Evolutionary conservation across 2,113 vertebrate genomes (phyloP).

Genomic region (Larimichthys polyactis): DNA sequence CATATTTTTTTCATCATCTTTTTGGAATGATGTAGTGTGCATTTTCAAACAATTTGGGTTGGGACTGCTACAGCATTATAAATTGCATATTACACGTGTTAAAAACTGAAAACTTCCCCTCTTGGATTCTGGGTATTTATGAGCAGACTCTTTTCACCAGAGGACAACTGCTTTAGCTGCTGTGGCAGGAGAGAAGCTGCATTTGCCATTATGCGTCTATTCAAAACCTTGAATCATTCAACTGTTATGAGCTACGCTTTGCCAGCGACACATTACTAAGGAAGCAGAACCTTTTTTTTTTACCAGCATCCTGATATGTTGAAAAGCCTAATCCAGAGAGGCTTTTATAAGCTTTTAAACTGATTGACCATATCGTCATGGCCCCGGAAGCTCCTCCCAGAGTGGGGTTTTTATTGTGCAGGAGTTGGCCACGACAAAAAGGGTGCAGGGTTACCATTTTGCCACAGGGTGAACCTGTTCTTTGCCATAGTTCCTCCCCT

Average conservation of each 20-base stretch:
- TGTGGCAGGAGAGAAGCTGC: conserved; percentile 44
- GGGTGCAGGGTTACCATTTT: conserved; percentile 53
- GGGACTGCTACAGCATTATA: conserved; percentile 38
- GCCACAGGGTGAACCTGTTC: conserved; percentile 34
- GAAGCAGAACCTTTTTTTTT: conserved; percentile 52
- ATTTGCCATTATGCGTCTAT: conserved; percentile 51
- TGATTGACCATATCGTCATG: conserved; percentile 64
- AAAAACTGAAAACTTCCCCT: conserved; percentile 48
- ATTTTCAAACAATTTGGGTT: conserved; percentile 37
- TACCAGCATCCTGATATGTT: conserved; percentile 68
- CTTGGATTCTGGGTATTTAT: conserved; percentile 60
- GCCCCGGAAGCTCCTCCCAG: conserved; percentile 38
- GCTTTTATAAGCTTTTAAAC: conserved; percentile 73
- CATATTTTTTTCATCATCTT: conserved; percentile 42
- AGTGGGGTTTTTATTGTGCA: conserved; percentile 64
- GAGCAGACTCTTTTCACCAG: conserved; percentile 51
- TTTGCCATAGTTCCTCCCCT: conserved; percentile 18
- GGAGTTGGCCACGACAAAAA: conserved; percentile 43
- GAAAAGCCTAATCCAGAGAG: conserved; percentile 63
- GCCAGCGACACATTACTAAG: conserved; percentile 50
- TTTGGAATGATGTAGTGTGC: conserved; percentile 42
- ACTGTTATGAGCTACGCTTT: conserved; percentile 46
- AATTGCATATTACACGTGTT: conserved; percentile 57
- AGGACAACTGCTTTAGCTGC: conserved; percentile 70
- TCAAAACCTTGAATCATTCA: conserved; percentile 54